A percentile compares a stretch with the other conserved stretches of the same genome.
phyloP scores from a whole-genome alignment of 2,888 invertebrate species.

The Tetranychus piercei region DNA sequence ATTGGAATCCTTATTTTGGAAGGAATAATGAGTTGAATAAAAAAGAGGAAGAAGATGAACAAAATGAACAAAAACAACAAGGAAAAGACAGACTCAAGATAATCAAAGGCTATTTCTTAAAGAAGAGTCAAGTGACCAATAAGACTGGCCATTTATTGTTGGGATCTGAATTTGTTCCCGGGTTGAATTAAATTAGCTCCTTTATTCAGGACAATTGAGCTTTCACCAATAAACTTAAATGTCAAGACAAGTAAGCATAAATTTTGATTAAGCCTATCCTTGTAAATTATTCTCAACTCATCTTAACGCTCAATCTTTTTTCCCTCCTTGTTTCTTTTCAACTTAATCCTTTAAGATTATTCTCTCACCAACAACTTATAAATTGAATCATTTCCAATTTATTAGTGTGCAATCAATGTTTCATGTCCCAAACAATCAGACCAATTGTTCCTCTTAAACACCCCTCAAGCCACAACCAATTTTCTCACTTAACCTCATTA shows the following conservation, averaged over 20 bases:
- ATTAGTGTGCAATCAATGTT: neutral
- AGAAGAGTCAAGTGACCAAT: no score
- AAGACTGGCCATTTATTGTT: neutral
- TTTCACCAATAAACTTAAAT: neutral
- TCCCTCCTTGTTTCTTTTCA: neutral
- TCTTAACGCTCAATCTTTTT: neutral
- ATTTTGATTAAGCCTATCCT: neutral
- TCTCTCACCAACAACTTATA: neutral
- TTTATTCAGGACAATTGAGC: neutral
- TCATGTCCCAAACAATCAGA: neutral
- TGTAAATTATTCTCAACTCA: neutral
- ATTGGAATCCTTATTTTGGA: no score
- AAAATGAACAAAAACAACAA: no score
- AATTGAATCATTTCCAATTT: slow-evolving; percentile 1
- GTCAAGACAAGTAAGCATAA: neutral
- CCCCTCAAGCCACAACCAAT: neutral
- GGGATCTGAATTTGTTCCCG: neutral
- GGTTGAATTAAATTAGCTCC: neutral
- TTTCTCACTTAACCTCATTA: neutral
- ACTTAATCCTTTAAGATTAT: neutral
- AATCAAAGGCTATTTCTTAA: no score
- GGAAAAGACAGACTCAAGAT: no score
- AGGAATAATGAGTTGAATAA: no score
- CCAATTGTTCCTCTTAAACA: neutral
- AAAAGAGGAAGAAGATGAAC: no score